Base-by-base conservation (phyloP, 2,797 vertebrate genomes). In the Lagorchestes hirsutus region DNA sequence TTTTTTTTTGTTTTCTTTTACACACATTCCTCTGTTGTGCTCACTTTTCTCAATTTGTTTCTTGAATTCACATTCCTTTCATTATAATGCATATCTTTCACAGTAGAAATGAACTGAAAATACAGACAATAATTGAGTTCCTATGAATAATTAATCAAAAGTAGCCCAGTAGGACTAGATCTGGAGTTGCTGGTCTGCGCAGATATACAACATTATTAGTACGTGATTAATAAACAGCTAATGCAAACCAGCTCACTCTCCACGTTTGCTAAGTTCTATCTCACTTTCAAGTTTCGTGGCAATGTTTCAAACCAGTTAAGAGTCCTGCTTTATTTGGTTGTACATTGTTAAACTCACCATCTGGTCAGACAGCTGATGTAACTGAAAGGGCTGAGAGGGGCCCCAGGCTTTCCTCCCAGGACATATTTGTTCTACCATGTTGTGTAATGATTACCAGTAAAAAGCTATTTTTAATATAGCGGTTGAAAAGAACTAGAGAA, bases 391-490 rank as follows among this genome's bases (percentile, higher is more conserved):
- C 97, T 98, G 3, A 98, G 98, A 98, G 91, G 97, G 98, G 98
- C 97, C 62, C n/a, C 31, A 94, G 16, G 56, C 94, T 98, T 98
- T 97, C 98, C 97, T 98, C 98, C 97, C 96, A 97, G 97, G 98
- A 99, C 98, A 96, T 98, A 99, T 98, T 97, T 98, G 92, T 98
- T 98, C 98, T 98, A 59, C 92, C 98, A 95, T 97, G 97, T 96
- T 97, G 97, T 98, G 97, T 98, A 98, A 98, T 92, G 93, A 98
- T 98, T 98, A 98, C 97, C 67, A 92, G 97, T 97, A 98, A 98
- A 98, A 94, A 96, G 93, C 18, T 94, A 94, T 96, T 94, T 74
- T 82, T 82, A 46, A 82, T 90, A 96, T 40, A 93, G 55, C 2
- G 87, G 10, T 54, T 93, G 28, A 90, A 97, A 98, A 94, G 1